Base-by-base conservation (phyloP, 2,113 vertebrate species). In the Pandion haliaetus region DNA sequence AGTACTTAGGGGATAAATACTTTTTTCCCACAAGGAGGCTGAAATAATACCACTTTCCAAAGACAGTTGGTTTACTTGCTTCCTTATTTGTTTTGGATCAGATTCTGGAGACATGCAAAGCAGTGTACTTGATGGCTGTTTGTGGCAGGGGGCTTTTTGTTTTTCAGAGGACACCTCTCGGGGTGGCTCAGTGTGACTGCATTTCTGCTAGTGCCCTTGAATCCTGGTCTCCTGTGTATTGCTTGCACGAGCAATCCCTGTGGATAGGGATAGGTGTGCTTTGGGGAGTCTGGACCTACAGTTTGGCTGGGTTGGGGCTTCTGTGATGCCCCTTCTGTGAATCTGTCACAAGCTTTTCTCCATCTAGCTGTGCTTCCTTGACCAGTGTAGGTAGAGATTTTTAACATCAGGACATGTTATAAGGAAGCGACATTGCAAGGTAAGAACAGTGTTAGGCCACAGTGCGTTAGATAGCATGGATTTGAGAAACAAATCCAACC, bases 131-230 rank as follows among this genome's bases (percentile, higher is more conserved):
- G 6, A 12, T 25, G 31, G 15, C 8, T 79, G 6, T 15, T 69
- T 84, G 34, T 13, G 20, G 11, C 38, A 77, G 47, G 25, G 21
- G 14, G 1, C 11, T 71, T 55, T 34, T 86, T 50, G 2, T 6
- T 78, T 65, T 83, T 31, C 5, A 25, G 63, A 76, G 20, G 12
- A 24, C 9, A 2, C 0, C 17, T 86, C 31, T 88, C 58, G 14
- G 10, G 4, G 3, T 26, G 1, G 0, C 29, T 65, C n/a, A 31
- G 16, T 16, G 5, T 67, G 25, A 26, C 16, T 61, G 58, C 18
- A 10, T 36, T 92, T 76, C 28, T 77, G 7, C 13, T 55, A 6
- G 29, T 59, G 45, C 28, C 23, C 6, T 57, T 20, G 17, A n/a
- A 54, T 74, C n/a, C n/a, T 44, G 25, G 13, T 66, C 19, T 76